These are phyloP conservation scores for Mandrillus leucophaeus DNA, from an alignment of 2,113 vertebrate species.

Conservation along the genomic window DNA sequence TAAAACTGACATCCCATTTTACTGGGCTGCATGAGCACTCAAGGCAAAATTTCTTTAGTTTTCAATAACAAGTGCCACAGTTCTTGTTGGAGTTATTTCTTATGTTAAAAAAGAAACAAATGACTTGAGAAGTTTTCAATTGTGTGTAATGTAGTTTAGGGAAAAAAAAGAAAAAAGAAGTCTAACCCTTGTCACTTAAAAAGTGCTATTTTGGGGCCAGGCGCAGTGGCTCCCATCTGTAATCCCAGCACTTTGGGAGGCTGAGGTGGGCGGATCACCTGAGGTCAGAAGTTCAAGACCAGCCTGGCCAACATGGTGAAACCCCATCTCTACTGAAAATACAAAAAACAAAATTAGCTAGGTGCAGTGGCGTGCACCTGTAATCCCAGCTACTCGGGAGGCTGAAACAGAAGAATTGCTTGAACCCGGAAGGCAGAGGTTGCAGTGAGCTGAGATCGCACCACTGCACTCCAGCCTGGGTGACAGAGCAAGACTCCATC, in stretches of 20 bases:
- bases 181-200: neutral
- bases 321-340: neutral
- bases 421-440: neutral
- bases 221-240: neutral
- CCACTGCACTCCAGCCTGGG: neutral
- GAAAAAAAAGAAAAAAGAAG: neutral
- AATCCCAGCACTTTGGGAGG: neutral
- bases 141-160: neutral
- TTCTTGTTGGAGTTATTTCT: neutral
- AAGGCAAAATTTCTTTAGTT: neutral
- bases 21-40: no score
- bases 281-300: neutral
- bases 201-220: neutral
- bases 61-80: neutral
- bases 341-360: neutral
- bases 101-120: neutral
- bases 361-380: neutral
- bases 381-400: neutral
- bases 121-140: neutral
- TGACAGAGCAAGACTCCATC: neutral
- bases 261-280: neutral
- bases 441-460: neutral
- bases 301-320: neutral
- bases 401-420: neutral
- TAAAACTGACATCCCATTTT: neutral